Conservation (phyloP, 2,113 vertebrate species). For the Sturnira hondurensis region DNA sequence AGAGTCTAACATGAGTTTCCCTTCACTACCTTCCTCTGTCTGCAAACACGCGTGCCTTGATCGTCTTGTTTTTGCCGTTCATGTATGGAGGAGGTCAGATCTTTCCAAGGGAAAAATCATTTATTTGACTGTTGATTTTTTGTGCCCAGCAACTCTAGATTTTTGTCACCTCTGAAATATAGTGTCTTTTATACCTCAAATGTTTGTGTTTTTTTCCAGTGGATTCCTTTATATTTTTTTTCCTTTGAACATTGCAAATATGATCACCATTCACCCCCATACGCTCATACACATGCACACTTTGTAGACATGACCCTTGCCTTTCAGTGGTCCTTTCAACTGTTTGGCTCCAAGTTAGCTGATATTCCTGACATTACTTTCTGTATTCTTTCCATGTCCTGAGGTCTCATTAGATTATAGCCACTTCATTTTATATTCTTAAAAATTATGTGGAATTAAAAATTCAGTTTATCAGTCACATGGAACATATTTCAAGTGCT, state of each 20-base stretch:
- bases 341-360: background rate
- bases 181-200: background rate
- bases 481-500: background rate
- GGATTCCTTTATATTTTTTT: background rate
- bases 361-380: background rate
- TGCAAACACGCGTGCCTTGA: background rate
- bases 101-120: background rate
- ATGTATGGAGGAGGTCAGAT: background rate
- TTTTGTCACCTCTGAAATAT: background rate
- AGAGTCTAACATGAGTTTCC: background rate
- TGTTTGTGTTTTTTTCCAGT: background rate
- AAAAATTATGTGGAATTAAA: background rate
- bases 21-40: background rate
- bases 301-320: background rate
- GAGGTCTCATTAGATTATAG: background rate
- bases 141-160: background rate
- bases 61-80: background rate
- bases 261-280: background rate
- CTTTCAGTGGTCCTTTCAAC: background rate
- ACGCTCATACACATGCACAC: too few species aligned
- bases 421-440: background rate
- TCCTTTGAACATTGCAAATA: background rate
- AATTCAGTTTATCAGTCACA: background rate
- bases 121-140: background rate
- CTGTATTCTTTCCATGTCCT: background rate